Evolutionary conservation across 2,113 vertebrate species (phyloP).

Genomic region (Eulemur rufifrons): DNA sequence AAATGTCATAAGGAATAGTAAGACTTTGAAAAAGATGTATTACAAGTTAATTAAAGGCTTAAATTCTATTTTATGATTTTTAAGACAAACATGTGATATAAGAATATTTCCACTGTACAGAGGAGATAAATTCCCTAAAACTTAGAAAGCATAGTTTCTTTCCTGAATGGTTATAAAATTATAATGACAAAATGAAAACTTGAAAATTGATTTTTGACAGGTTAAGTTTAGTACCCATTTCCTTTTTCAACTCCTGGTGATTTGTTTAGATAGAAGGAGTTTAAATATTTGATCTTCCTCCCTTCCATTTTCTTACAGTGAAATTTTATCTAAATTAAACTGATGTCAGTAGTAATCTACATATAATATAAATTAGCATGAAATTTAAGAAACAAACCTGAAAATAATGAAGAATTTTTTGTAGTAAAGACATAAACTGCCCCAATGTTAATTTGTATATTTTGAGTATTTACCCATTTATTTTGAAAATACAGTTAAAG

Average conservation of each 20-base stretch:
- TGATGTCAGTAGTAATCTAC: background rate
- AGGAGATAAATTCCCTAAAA: background rate
- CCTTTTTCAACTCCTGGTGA: background rate
- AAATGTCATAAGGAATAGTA: background rate
- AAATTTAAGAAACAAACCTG: background rate
- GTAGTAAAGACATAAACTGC: background rate
- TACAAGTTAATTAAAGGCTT: background rate
- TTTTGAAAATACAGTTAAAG: background rate
- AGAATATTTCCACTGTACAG: background rate
- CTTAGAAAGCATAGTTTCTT: background rate
- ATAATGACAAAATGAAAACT: background rate
- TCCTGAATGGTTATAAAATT: background rate
- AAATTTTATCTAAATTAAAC: background rate
- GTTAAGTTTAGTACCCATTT: background rate
- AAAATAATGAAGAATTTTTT: background rate
- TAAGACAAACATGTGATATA: background rate
- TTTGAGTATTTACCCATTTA: background rate
- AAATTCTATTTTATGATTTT: background rate
- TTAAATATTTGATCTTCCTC: background rate
- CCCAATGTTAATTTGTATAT: background rate
- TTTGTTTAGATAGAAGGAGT: background rate
- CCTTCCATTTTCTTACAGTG: background rate
- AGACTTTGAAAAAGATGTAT: background rate
- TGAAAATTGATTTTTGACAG: background rate
- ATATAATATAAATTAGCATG: background rate